phyloP scores from a whole-genome alignment of 1,140 invertebrate genomes.

The Metaphire vulgaris region DNA sequence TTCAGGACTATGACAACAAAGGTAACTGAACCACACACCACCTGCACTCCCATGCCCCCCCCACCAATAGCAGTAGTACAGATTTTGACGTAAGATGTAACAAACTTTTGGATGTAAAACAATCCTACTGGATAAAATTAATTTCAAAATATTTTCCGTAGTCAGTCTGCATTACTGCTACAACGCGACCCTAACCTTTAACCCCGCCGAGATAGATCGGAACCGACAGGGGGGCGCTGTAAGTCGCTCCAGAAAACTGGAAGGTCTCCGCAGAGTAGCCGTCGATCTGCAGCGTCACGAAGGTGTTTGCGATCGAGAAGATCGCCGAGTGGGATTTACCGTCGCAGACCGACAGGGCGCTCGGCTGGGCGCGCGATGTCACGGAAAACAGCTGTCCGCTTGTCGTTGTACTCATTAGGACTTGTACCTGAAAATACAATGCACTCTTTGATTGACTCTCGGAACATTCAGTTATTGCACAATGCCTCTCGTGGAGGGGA shows the following conservation, averaged over 20 bases:
- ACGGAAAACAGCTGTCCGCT: background rate
- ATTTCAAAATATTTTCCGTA: background rate
- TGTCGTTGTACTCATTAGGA: constrained; percentile 2
- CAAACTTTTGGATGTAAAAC: background rate
- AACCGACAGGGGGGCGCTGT: constrained; percentile 5
- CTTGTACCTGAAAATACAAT: constrained; percentile 13
- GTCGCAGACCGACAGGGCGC: background rate
- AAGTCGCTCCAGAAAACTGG: background rate
- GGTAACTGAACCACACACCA: background rate
- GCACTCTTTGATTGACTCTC: too few relatives aligned
- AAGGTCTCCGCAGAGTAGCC: background rate
- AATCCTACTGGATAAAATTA: background rate
- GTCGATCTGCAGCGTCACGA: constrained; percentile 5
- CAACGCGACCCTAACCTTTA: background rate
- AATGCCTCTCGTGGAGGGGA: too few relatives aligned
- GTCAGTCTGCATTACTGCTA: background rate
- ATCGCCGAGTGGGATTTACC: background rate
- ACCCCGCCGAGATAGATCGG: constrained; percentile 18
- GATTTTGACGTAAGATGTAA: background rate
- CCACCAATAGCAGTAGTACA: background rate
- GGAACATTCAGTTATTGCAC: too few relatives aligned
- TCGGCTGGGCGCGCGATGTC: constrained; percentile 7
- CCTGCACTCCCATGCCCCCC: background rate
- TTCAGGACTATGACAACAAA: background rate
- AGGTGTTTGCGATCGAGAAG: background rate